Evolutionary conservation across 1,140 invertebrate genomes (phyloP).

Genomic region (Pentalonia nigronervosa): DNA sequence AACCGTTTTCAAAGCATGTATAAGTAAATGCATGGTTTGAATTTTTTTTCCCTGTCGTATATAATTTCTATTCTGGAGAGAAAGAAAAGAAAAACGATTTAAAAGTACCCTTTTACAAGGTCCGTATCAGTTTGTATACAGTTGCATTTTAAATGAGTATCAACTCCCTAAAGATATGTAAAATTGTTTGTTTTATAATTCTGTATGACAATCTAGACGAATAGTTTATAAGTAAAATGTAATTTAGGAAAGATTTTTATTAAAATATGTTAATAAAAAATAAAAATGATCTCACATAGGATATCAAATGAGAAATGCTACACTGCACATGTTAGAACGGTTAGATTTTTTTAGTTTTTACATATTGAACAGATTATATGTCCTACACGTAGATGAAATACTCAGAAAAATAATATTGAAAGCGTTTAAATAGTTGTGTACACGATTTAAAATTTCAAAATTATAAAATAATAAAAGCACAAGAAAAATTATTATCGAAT

Average conservation of each 20-base stretch:
- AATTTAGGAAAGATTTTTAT: conserved; percentile 15
- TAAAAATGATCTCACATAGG: background rate
- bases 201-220: conserved; percentile 15
- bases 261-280: conserved; percentile 16
- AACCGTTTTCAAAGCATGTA: background rate
- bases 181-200: conserved; percentile 43
- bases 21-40: background rate
- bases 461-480: background rate
- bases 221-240: conserved; percentile 23
- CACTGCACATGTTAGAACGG: background rate
- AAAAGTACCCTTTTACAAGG: background rate
- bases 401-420: background rate
- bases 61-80: background rate
- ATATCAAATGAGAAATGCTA: background rate
- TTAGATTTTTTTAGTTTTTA: background rate
- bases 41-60: background rate
- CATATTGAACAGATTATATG: background rate
- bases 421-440: background rate
- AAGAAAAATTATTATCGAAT: background rate
- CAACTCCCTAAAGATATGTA: conserved; percentile 26
- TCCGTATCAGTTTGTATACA: conserved; percentile 11
- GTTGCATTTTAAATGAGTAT: conserved; percentile 32
- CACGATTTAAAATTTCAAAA: background rate
- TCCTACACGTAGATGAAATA: background rate
- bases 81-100: conserved; percentile 20